Percentiles rank a stretch among this genome's conserved stretches.
Evolutionary conservation across 2,797 vertebrate genomes (phyloP).

Genomic region (Antrozous pallidus): DNA sequence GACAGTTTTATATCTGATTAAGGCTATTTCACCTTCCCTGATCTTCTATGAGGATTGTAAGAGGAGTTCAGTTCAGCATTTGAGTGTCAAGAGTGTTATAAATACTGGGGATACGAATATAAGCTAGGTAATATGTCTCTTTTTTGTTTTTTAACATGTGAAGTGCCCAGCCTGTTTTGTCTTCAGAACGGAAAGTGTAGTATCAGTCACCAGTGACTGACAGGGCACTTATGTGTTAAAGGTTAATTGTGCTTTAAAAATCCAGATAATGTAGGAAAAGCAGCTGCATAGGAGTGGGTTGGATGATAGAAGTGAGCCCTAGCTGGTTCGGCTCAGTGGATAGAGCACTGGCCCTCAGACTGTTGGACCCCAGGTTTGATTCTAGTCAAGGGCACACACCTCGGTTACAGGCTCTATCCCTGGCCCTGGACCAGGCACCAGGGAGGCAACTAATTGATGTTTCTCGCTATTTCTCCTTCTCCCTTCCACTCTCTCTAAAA

Average conservation of each 20-base stretch:
- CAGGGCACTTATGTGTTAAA: background rate
- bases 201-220: no score
- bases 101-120: background rate
- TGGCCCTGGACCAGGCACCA: no score
- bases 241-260: slow-evolving; percentile 17
- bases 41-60: background rate
- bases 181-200: no score
- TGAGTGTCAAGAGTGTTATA: background rate
- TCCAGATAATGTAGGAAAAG: background rate
- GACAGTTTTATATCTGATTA: background rate
- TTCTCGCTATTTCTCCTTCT: no score
- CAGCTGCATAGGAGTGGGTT: background rate
- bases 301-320: background rate
- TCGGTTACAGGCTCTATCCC: no score
- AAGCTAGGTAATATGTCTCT: background rate
- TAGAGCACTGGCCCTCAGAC: no score
- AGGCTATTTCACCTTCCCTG: background rate
- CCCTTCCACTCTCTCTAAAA: no score
- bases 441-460: no score
- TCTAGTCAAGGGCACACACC: no score
- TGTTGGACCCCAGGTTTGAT: no score
- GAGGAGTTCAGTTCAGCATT: background rate
- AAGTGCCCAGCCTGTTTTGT: no score
- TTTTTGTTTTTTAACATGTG: background rate
- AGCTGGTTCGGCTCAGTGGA: no score